Base-by-base conservation (phyloP, 2,888 invertebrate genomes). In the Bombylius discolor region DNA sequence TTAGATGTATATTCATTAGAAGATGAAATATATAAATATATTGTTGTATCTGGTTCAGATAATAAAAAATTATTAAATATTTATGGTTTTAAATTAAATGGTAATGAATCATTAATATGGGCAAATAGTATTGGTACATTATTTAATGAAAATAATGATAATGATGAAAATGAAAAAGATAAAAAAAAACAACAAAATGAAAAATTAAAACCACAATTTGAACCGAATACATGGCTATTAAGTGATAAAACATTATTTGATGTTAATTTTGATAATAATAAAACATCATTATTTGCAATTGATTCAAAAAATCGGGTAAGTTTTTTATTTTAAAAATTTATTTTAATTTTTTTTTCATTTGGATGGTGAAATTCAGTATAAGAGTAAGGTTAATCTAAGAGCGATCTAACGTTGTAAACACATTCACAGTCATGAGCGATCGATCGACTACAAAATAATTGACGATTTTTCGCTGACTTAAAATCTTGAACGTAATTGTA, bases 1-100 rank as follows among this genome's bases (percentile, higher is more conserved):
- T 64, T 73, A 31, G 75, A 74, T 59, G 64, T 71, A 7, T 69
- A 65, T 55, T 64, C 68, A 47, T 51, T 72, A 6, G 65, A 64
- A 32, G 66, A 68, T 57, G 57, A 63, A 5, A 57, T 64, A 5
- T 68, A 64, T 49, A 70, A 72, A 53, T 72, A 71, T 45, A 66
- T 72, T 44, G 66, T 74, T 9, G 62, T 72, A 0, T 70, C 71
- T 47, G 72, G 68, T 4, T 65, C 69, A 4, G 63, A 65, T 39
- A 62, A 64, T 4, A 67, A 66, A 12, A 62, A 64, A 47, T 55
- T 67, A 4, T 54, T 73, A 5, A 66, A 71, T 60, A 61, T 74
- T 23, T 69, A 70, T 57, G 70, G 68, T 0, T 52, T 74, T 13
- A 66, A 67, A 50, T 56, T 61, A 12, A 55, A 56, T 44, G 52